Evolutionary conservation across 2,888 invertebrate species (phyloP).

Genomic region (Nomada fabriciana): DNA sequence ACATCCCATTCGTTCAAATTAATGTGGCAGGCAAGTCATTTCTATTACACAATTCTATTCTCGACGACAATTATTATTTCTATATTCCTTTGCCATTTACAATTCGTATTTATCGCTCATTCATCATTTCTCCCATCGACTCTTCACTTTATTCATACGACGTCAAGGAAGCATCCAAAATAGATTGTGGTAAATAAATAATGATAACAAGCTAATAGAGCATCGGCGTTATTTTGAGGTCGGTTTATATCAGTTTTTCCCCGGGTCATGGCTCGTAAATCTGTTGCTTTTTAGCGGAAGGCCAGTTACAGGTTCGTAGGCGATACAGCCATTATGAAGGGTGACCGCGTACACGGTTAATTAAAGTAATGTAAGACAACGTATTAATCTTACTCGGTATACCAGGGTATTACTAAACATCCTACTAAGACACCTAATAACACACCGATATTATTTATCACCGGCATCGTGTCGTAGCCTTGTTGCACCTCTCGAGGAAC

Average conservation of each 20-base stretch:
- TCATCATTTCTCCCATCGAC: background rate
- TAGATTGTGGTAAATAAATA: background rate
- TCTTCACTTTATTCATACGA: background rate
- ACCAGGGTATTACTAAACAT: conserved; percentile 69
- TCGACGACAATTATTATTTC: too few relatives aligned
- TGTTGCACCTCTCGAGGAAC: conserved; percentile 28
- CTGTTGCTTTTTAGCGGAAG: conserved; percentile 47
- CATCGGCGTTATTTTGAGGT: background rate
- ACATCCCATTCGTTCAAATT: too few relatives aligned
- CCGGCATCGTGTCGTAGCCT: background rate
- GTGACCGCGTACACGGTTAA: conserved; percentile 63
- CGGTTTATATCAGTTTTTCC: conserved; percentile 23
- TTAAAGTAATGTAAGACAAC: conserved; percentile 74
- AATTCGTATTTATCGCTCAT: too few relatives aligned
- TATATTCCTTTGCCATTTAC: too few relatives aligned
- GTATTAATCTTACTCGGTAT: conserved; percentile 76
- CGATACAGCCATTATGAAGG: conserved; percentile 58
- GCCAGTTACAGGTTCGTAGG: conserved; percentile 40
- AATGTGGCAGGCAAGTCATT: too few relatives aligned
- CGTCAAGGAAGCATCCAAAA: background rate
- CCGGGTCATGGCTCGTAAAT: conserved; percentile 21
- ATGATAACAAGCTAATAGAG: background rate
- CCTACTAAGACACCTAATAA: conserved; percentile 69
- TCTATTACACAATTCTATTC: too few relatives aligned
- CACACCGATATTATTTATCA: conserved; percentile 69